Base-by-base conservation (phyloP, 2,797 vertebrate species). In the Dromococcyx pavoninus region DNA sequence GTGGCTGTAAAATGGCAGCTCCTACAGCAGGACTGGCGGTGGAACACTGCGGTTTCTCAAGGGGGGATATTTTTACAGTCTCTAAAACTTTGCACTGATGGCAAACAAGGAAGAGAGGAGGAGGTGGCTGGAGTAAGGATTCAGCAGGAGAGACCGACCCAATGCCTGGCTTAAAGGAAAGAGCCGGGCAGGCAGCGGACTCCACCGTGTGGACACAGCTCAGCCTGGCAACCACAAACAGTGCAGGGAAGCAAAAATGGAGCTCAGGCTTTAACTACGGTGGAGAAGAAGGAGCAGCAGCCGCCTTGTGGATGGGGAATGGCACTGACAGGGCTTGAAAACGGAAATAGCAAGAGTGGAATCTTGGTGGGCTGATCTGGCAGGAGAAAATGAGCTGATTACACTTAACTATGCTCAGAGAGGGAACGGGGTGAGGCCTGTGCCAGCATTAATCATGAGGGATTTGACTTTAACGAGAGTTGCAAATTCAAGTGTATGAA, bases 1-100 rank as follows among this genome's bases (percentile, higher is more conserved):
- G 61, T 13, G 33, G 88, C 78, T 87, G 22, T 64, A 57, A 86
- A 77, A 82, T 28, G 51, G 88, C 56, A 79, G 57, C 58, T 74
- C 28, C 24, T 2, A 17, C 44, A 76, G 35, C 64, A 94, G 50
- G 69, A 64, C 60, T 6, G 39, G 70, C 16, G 46, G 46, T 5
- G 62, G 25, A 67, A 41, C 25, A 61, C 6, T 48, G 60, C 5
- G 10, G 24, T 35, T 23, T 53, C 37, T 56, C 35, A 35, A 41
- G 28, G 11, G 46, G 44, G 44, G 53, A 51, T 83, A 4, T 32
- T 60, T 23, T 23, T 19, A 17, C 6, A 58, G 43, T 17, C 54
- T 35, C 64, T 39, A 65, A 77, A 79, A 75, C 33, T 32, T 35
- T 35, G 54, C 53, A n/a, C 28, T 22, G 54, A 39, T 1, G 73